Percentiles rank a stretch among this genome's conserved stretches.
These are phyloP conservation scores for Butastur rufipennis DNA, from an alignment of 2,113 vertebrate species.

Conservation along the genomic window DNA sequence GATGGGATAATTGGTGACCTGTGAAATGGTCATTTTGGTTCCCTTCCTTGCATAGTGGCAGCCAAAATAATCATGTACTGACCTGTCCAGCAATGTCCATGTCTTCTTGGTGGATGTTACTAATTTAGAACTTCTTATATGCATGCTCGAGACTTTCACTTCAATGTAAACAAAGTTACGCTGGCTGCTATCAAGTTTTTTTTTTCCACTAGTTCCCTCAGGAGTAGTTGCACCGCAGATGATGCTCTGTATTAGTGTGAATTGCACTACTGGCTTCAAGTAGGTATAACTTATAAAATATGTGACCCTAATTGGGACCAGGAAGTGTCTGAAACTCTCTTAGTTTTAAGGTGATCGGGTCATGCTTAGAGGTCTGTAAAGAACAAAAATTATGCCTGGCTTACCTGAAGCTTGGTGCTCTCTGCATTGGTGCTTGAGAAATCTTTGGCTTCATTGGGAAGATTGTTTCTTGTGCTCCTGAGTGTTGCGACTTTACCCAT, in stretches of 20 bases:
- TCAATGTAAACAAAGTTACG: background rate
- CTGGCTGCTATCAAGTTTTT: background rate
- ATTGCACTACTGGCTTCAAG: background rate
- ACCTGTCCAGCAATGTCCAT: background rate
- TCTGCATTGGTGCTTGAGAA: background rate
- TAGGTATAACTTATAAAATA: background rate
- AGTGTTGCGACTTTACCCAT: background rate
- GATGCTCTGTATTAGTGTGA: background rate
- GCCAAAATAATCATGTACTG: background rate
- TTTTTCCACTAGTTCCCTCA: background rate
- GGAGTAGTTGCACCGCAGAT: background rate
- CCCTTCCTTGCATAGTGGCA: background rate
- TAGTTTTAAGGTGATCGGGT: background rate
- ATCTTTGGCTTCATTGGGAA: background rate
- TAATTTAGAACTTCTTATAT: background rate
- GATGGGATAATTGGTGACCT: slow-evolving; percentile 5
- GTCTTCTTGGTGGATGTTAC: background rate
- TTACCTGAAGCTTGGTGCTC: background rate
- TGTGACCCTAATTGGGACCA: background rate
- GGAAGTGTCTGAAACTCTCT: background rate
- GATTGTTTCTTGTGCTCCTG: background rate
- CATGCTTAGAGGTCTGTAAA: background rate
- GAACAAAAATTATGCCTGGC: background rate
- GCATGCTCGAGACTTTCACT: background rate
- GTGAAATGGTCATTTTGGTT: background rate